Conservation (phyloP, 1,140 invertebrate genomes). For the Stenopsyche tienmushanensis region DNA sequence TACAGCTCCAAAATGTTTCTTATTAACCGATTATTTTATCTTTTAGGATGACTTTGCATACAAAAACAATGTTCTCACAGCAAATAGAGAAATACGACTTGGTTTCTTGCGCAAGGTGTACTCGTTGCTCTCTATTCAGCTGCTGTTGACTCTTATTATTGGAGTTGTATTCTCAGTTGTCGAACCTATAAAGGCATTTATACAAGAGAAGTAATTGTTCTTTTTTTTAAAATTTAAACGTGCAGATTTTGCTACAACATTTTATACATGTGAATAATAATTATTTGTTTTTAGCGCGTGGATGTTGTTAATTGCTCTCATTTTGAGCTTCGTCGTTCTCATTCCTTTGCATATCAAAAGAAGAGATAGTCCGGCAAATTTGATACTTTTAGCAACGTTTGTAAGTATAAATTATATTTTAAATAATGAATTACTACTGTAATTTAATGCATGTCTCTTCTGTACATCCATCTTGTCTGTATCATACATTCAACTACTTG, state of each 20-base stretch:
- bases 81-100: slow-evolving; percentile 64
- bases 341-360: slow-evolving; percentile 65
- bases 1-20: background rate
- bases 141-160: slow-evolving; percentile 69
- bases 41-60: slow-evolving; percentile 68
- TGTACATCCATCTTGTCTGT: background rate
- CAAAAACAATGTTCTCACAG: slow-evolving; percentile 67
- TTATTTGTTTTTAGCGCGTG: slow-evolving; percentile 60
- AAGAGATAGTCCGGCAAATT: slow-evolving; percentile 65
- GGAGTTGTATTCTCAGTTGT: slow-evolving; percentile 62
- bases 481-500: too few relatives aligned
- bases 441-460: too few relatives aligned
- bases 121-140: slow-evolving; percentile 72
- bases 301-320: slow-evolving; percentile 61
- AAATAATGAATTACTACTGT: background rate
- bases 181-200: slow-evolving; percentile 63
- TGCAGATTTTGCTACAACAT: background rate
- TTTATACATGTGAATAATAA: background rate
- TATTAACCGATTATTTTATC: slow-evolving; percentile 32
- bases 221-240: slow-evolving; percentile 9
- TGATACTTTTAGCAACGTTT: slow-evolving; percentile 67
- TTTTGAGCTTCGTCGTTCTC: slow-evolving; percentile 61
- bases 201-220: slow-evolving; percentile 66
- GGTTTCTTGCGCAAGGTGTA: slow-evolving; percentile 85
- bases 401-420: slow-evolving; percentile 56